Evolutionary conservation across 2,888 invertebrate species (phyloP), one percentile per base, ranked within the genome.

Genomic region (Parapristionchus giblindavisi): DNA sequence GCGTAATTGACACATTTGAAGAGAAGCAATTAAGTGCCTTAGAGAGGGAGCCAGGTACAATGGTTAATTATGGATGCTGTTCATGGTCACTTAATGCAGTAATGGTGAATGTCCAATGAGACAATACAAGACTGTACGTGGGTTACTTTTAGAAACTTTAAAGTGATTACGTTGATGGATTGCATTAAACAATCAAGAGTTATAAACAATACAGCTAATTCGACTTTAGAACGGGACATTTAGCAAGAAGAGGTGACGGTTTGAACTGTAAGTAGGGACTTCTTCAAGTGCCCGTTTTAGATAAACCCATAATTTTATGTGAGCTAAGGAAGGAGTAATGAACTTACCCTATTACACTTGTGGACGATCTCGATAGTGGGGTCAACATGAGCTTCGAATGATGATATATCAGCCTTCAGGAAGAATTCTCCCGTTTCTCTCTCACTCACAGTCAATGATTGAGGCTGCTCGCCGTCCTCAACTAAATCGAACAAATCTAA

Each of bases 351-450:
- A 2, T 34, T 1, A 52, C 68, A 68, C 24, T 51, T 52, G 68
- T 68, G 68, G 24, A 68, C 68, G 34, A 68, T 68, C 27, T 68
- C 68, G 52, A 68, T 68, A 11, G 43, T 43, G 1, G 68, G 68
- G 21, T 52, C 36, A 14, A 68, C n/a, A 52, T 68, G 36, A 2
- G 51, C 68, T 34, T 68, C 68, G 68, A 68, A 68, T 32, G 21
- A 6, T 17, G 21, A 32, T 24, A 52, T 2, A 24, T 34, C 1
- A 21, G 68, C 52, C 5, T 34, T 8, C 8, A 52, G 36, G 68
- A 52, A 52, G 36, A 68, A 68, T 24, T 52, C 34, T 32, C 68
- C 68, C 6, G 54, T 54, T n/a, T 11, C 43, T 27, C 11, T 24
- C 4, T 68, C 68, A 6, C 52, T 68, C 34, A 52, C 6, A 4